Evolutionary conservation across 2,797 vertebrate genomes (phyloP).

Genomic region (Poeciliopsis presidionis): DNA sequence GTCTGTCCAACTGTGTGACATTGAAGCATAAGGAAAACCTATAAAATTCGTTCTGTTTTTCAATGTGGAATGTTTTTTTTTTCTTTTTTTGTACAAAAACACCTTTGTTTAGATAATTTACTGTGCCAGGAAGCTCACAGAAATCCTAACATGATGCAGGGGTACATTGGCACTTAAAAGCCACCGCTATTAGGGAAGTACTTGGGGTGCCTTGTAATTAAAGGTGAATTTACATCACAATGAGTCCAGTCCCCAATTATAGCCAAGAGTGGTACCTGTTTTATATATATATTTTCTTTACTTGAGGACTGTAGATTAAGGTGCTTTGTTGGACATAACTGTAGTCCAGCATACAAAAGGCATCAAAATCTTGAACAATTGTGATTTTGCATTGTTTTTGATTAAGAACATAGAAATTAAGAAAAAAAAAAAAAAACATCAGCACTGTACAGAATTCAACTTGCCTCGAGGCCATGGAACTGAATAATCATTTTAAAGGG

Average conservation of each 20-base stretch:
- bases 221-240: constrained; percentile 46
- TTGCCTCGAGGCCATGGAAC: constrained; percentile 53
- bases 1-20: constrained; percentile 40
- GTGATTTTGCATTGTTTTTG: constrained; percentile 58
- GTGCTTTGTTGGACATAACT: constrained; percentile 63
- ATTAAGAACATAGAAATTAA: constrained; percentile 18
- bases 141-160: constrained; percentile 53
- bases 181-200: constrained; percentile 53
- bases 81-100: constrained; percentile 21
- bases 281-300: neutral
- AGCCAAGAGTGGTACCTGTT: constrained; percentile 38
- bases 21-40: constrained; percentile 51
- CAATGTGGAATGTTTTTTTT: constrained; percentile 59
- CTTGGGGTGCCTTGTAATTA: constrained; percentile 48
- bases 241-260: constrained; percentile 44
- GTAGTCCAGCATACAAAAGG: constrained; percentile 67
- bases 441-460: constrained; percentile 44
- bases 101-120: constrained; percentile 34
- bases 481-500: constrained; percentile 24
- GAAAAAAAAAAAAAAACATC: constrained; percentile 4
- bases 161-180: constrained; percentile 62
- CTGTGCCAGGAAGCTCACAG: constrained; percentile 45
- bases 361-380: constrained; percentile 55
- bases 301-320: constrained; percentile 59
- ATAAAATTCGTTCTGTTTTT: constrained; percentile 44